A percentile compares a stretch with the other conserved stretches of the same genome.
phyloP scores from a whole-genome alignment of 2,113 vertebrate genomes.

The Otus sunia region DNA sequence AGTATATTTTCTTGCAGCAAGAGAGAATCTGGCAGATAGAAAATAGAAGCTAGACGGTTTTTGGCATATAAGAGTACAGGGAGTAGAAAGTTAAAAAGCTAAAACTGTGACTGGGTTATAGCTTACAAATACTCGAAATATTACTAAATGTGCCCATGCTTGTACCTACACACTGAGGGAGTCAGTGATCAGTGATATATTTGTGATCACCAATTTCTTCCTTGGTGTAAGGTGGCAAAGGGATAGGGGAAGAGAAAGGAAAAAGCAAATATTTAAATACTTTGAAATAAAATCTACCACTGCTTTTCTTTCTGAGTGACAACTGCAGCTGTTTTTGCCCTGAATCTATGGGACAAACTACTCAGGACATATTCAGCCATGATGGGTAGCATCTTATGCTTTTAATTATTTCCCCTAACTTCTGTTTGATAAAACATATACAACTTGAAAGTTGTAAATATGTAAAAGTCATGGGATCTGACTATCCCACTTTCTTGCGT shows the following conservation, averaged over 20 bases:
- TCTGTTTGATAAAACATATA: not conserved
- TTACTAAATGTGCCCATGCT: not conserved
- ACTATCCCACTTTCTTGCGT: not conserved
- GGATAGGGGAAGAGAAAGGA: not conserved
- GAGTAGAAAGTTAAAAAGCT: not conserved
- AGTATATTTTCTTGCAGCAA: not conserved
- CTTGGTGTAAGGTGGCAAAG: not conserved
- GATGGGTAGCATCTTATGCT: not conserved
- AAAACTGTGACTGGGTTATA: not conserved
- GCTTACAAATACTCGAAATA: not conserved
- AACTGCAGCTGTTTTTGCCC: not conserved
- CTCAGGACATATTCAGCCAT: not conserved
- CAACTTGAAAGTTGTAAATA: not conserved
- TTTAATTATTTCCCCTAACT: not conserved
- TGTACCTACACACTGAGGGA: not conserved
- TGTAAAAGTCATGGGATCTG: not conserved
- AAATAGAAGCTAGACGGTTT: not conserved
- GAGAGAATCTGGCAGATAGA: not conserved
- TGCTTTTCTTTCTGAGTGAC: not conserved
- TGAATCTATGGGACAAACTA: not conserved
- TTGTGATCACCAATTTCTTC: not conserved
- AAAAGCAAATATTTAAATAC: not conserved
- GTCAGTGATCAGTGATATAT: not conserved
- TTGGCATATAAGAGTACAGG: not conserved
- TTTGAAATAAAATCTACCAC: not conserved